Evolutionary conservation across 2,797 vertebrate species (phyloP).

Genomic region (Enteromius viviparus): DNA sequence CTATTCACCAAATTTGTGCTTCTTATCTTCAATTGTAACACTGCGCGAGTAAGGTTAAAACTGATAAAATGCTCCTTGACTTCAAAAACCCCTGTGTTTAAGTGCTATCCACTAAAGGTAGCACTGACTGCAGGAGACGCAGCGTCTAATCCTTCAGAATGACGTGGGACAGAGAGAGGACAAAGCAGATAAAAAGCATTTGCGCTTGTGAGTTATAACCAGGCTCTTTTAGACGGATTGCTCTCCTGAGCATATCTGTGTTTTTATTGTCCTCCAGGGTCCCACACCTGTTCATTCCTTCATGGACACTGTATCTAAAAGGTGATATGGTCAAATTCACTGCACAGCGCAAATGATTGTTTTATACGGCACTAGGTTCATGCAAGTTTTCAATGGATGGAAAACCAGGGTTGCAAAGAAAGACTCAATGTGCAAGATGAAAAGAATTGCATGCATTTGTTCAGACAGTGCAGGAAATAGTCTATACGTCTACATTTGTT

Average conservation of each 20-base stretch:
- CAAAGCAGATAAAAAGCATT: slow-evolving; percentile 47
- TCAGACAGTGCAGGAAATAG: slow-evolving; percentile 21
- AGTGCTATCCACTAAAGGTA: slow-evolving; percentile 42
- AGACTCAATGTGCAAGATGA: slow-evolving; percentile 10
- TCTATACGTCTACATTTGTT: slow-evolving; percentile 19
- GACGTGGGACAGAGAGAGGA: slow-evolving; percentile 60
- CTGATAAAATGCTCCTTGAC: slow-evolving; percentile 57
- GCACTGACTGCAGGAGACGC: slow-evolving; percentile 53
- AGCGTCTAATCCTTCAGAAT: slow-evolving; percentile 69
- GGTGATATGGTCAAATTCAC: slow-evolving; percentile 25
- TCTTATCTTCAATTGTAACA: slow-evolving; percentile 24
- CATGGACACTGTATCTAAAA: slow-evolving; percentile 34
- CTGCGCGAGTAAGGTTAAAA: slow-evolving; percentile 5
- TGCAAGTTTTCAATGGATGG: slow-evolving; percentile 17
- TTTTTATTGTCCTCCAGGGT: slow-evolving; percentile 30
- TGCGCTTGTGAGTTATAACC: slow-evolving; percentile 46
- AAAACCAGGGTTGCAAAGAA: slow-evolving; percentile 2
- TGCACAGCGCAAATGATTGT: not conserved
- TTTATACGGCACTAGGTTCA: not conserved
- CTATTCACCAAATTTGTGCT: slow-evolving; percentile 22
- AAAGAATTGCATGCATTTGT: slow-evolving; percentile 3
- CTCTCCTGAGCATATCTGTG: slow-evolving; percentile 30
- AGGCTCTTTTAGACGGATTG: slow-evolving; percentile 22
- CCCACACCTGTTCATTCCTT: slow-evolving; percentile 51
- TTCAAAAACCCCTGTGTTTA: slow-evolving; percentile 59